phyloP scores from a whole-genome alignment of 2,888 invertebrate genomes.

The Chesias legatella region DNA sequence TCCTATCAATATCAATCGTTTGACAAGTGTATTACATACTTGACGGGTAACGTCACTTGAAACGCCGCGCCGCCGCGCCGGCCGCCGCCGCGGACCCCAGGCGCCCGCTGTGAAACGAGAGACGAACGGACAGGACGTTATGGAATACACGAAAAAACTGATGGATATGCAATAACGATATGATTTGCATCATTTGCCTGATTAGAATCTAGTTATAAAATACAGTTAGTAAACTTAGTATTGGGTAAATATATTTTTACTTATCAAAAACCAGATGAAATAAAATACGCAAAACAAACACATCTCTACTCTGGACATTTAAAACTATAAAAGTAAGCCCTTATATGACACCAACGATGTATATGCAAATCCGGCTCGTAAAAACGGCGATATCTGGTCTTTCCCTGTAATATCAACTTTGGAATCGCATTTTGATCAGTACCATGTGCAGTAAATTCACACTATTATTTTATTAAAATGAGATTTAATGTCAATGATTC shows the following conservation, averaged over 20 bases:
- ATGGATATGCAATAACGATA: too few relatives aligned
- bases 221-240: too few relatives aligned
- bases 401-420: conserved; percentile 23
- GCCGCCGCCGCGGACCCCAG: conserved; percentile 25
- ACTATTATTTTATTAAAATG: conserved; percentile 27
- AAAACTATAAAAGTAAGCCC: conserved; percentile 7
- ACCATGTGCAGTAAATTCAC: conserved; percentile 15
- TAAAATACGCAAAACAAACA: neutral
- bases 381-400: conserved; percentile 27
- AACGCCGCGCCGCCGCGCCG: conserved; percentile 25
- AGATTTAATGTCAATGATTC: conserved; percentile 22
- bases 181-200: too few relatives aligned
- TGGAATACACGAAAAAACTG: conserved; percentile 5
- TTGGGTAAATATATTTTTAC: too few relatives aligned
- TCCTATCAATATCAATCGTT: conserved; percentile 53
- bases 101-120: conserved; percentile 22
- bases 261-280: too few relatives aligned
- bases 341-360: conserved; percentile 28
- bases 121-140: conserved; percentile 19
- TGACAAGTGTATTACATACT: conserved; percentile 47
- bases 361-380: conserved; percentile 29
- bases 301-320: conserved; percentile 1
- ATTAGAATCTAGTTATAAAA: too few relatives aligned
- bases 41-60: conserved; percentile 31
- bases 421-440: conserved; percentile 22